Base-by-base conservation (phyloP, 2,113 vertebrate species). In the Centropristis striata region DNA sequence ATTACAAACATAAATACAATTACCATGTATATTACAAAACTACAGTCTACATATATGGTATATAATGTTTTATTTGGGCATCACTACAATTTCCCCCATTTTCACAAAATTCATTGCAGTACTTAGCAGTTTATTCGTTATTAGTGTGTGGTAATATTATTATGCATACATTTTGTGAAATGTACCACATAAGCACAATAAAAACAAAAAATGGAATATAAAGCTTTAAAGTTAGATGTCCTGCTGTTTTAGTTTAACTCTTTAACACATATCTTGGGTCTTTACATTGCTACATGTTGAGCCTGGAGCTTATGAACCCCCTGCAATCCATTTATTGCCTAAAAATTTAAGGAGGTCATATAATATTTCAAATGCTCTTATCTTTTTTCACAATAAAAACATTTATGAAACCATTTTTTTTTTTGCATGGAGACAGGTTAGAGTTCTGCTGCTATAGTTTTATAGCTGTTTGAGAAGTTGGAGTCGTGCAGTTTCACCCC, bases 381-480 rank as follows among this genome's bases (percentile, higher is more conserved):
- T 42, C 10, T 46, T 59, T 8, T 27, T 23, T 23, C 32, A 60
- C 5, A 1, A 0, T n/a, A 9, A 32, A 32, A 32, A 32, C 32
- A 32, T 32, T 32, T 36, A 13, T 32, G 21, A 46, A 59, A 49
- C 14, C 20, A 32, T 2, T n/a, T n/a, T n/a, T n/a, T n/a, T n/a
- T n/a, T n/a, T n/a, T n/a, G n/a, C n/a, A n/a, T n/a, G n/a, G n/a
- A n/a, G 72, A 64, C 39, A 59, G 58, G 59, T 51, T 9, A 47
- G n/a, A 71, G 53, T 59, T 83, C 32, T 65, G 32, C 42, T n/a
- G 63, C 21, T 55, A 0, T 25, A 70, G 15, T 9, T 54, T 51
- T 10, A 8, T 15, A 70, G 66, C 2, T 57, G 37, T 6, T 65
- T 42, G 11, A 80, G 27, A n/a, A 41, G 60, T 28, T 25, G 11